Percentiles rank a stretch among this genome's conserved stretches.
phyloP scores from a whole-genome alignment of 2,797 vertebrate species.

The Glossophaga mutica region DNA sequence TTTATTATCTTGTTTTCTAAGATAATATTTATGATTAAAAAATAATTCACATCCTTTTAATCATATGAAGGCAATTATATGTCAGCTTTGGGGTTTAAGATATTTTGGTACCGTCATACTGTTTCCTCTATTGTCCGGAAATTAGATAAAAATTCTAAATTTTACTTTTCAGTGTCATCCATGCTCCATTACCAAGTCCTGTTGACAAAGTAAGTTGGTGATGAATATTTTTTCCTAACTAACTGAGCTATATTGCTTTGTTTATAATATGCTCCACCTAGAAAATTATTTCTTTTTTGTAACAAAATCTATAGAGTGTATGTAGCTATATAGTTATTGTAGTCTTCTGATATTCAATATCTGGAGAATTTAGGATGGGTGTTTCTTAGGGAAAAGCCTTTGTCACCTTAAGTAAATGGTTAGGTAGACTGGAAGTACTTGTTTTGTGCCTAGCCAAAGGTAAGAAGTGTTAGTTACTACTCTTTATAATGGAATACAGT shows the following conservation, averaged over 20 bases:
- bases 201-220: conserved; percentile 95
- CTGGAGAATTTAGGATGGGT: conserved; percentile 1
- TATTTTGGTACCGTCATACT: conserved; percentile 32
- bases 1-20: conserved; percentile 39
- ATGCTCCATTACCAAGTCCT: conserved; percentile 95
- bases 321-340: conserved; percentile 5
- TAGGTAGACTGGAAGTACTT: background rate
- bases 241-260: conserved; percentile 3
- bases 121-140: conserved; percentile 65
- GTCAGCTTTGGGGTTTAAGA: conserved; percentile 76
- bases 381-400: conserved; percentile 30
- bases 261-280: conserved; percentile 45
- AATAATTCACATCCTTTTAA: conserved; percentile 36
- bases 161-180: conserved; percentile 92
- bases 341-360: background rate
- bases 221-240: conserved; percentile 38
- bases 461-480: conserved; percentile 19
- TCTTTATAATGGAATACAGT: conserved; percentile 28
- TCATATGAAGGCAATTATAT: conserved; percentile 16
- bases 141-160: conserved; percentile 70
- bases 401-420: background rate
- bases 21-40: conserved; percentile 10
- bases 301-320: background rate
- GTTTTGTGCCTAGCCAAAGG: background rate
- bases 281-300: conserved; percentile 41